Evolutionary conservation across 2,888 invertebrate species (phyloP), one percentile per base, ranked within the genome.

Genomic region (Eupsilia transversa): DNA sequence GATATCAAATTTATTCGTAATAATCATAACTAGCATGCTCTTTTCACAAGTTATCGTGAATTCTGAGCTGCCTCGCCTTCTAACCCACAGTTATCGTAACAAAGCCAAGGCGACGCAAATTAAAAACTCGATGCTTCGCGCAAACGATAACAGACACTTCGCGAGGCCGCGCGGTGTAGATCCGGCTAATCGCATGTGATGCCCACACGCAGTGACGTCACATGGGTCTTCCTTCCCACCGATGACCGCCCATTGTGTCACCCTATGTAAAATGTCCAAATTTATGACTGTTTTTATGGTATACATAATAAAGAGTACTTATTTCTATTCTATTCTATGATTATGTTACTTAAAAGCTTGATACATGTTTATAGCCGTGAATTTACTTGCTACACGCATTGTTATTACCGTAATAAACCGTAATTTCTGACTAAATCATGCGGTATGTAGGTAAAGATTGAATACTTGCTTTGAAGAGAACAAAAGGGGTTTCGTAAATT

Each of bases 181-280:
- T 86, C 77, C 86, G 79, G 86, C 77, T 86, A 79, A 83, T 83
- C 83, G 68, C 72, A 74, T 70, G 60, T 79, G 76, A 83, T 81
- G 80, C 83, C 80, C 77, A 81, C 82, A 79, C 78, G 63, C 41
- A 30, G 35, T 89, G 85, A 87, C 88, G 85, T 88, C 86, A 87
- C 59, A 54, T 66, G 73, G 85, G 81, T 82, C 86, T 88, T 83
- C 74, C 86, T 87, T 82, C 72, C 67, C 83, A 77, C 76, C 79
- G 71, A 76, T 79, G n/a, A n/a, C n/a, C n/a, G n/a, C n/a, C n/a
- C n/a, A n/a, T n/a, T n/a, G n/a, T n/a, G n/a, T n/a, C n/a, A n/a
- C n/a, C n/a, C n/a, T n/a, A n/a, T n/a, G n/a, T n/a, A n/a, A n/a
- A n/a, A n/a, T n/a, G n/a, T n/a, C n/a, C n/a, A n/a, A n/a, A n/a